Conservation (phyloP, 2,113 vertebrate species). For the Malurus cyaneus region DNA sequence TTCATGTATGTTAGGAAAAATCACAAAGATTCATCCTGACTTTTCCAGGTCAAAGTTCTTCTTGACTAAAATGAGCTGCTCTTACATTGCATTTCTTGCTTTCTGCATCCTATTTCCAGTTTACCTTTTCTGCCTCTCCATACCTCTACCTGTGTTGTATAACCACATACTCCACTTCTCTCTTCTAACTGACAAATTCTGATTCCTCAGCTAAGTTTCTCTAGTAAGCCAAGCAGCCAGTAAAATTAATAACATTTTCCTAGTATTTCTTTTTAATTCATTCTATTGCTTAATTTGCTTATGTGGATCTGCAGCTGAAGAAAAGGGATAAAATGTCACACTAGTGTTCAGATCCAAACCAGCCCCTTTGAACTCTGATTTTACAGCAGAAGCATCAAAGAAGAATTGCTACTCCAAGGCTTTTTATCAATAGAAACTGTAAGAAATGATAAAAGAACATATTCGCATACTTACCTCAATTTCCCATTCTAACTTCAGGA, state of each 20-base stretch:
- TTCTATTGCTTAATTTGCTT: constrained; percentile 7
- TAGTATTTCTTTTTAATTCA: neutral
- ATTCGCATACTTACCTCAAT: constrained; percentile 10
- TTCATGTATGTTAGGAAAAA: neutral
- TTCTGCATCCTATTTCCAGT: neutral
- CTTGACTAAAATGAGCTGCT: neutral
- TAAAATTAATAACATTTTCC: constrained; percentile 17
- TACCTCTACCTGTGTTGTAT: neutral
- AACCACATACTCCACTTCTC: neutral
- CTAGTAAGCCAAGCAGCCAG: neutral
- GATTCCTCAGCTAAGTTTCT: neutral
- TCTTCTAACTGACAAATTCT: neutral
- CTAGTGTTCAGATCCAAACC: neutral
- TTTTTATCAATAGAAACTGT: constrained; percentile 35
- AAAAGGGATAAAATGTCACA: constrained; percentile 21
- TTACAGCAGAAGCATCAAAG: constrained; percentile 43
- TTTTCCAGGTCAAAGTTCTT: neutral
- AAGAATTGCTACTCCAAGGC: constrained; percentile 25
- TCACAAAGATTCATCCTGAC: neutral
- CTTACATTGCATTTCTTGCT: neutral
- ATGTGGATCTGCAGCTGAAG: neutral
- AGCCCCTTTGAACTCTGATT: constrained; percentile 46
- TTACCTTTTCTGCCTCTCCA: neutral
- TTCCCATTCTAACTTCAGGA: constrained; percentile 21
- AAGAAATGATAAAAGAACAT: constrained; percentile 12